A percentile compares a stretch with the other conserved stretches of the same genome.
Evolutionary conservation across 2,113 vertebrate genomes (phyloP).

Genomic region (Eupsittula cactorum): DNA sequence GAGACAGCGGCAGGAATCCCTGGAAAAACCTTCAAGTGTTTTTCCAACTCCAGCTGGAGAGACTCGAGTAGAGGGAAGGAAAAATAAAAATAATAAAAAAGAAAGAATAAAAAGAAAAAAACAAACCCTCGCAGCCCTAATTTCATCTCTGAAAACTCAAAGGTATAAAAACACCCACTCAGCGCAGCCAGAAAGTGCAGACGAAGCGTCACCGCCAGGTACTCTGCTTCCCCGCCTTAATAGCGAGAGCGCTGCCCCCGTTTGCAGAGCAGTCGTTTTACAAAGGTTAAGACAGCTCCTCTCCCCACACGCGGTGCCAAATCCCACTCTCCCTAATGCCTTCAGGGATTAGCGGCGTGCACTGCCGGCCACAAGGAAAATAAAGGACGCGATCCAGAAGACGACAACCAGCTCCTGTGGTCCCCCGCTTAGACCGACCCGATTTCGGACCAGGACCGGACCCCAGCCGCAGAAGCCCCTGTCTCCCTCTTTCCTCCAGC

Average conservation of each 20-base stretch:
- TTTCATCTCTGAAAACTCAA: conserved; percentile 29
- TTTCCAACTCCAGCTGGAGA: conserved; percentile 35
- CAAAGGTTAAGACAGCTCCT: conserved; percentile 57
- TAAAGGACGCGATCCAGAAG: conserved; percentile 48
- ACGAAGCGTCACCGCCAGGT: conserved; percentile 14
- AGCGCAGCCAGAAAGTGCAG: conserved; percentile 44
- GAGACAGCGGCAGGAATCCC: background rate
- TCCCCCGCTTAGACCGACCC: background rate
- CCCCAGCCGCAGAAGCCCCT: conserved; percentile 19
- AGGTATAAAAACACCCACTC: conserved; percentile 21
- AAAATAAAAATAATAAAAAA: no score
- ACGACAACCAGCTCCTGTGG: background rate
- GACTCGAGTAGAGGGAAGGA: background rate
- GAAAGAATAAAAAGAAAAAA: background rate
- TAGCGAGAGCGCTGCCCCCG: conserved; percentile 49
- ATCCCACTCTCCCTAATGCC: conserved; percentile 66
- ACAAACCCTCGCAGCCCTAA: background rate
- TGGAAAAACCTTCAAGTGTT: conserved; percentile 21
- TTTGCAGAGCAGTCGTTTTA: conserved; percentile 34
- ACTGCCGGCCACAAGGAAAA: conserved; percentile 43
- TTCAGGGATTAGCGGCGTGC: conserved; percentile 66
- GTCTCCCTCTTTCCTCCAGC: background rate
- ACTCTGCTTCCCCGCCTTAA: background rate
- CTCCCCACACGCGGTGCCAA: conserved; percentile 46
- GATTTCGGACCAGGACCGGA: background rate